Percentiles rank a stretch among this genome's conserved stretches.
Evolutionary conservation across 2,888 invertebrate genomes (phyloP).

Genomic region (Pomacea canaliculata): DNA sequence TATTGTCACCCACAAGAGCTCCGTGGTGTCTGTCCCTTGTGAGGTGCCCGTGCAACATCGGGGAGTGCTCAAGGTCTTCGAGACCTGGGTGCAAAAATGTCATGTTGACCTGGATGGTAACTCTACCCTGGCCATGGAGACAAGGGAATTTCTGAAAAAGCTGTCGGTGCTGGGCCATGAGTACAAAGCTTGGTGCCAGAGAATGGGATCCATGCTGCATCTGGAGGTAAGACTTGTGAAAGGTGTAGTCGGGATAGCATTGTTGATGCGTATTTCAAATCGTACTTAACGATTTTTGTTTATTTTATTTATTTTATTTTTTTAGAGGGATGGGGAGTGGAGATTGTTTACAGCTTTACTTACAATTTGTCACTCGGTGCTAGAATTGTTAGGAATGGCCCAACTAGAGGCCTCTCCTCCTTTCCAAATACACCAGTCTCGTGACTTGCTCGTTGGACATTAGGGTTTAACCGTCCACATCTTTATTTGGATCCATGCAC

Average conservation of each 20-base stretch:
- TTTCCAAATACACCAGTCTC: no score
- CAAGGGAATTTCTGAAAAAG: slow-evolving; percentile 73
- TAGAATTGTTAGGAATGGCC: no score
- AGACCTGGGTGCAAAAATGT: slow-evolving; percentile 65
- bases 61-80: slow-evolving; percentile 65
- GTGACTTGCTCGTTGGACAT: no score
- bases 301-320: background rate
- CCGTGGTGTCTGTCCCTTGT: slow-evolving; percentile 42
- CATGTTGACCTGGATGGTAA: slow-evolving; percentile 63
- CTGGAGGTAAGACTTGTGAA: slow-evolving; percentile 57
- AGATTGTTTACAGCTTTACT: no score
- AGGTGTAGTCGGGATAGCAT: no score
- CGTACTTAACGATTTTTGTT: background rate
- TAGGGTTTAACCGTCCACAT: no score
- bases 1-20: slow-evolving; percentile 36
- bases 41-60: slow-evolving; percentile 64
- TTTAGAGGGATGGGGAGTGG: background rate
- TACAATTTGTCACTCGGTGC: no score
- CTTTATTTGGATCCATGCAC: no score
- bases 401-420: no score
- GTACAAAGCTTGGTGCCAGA: slow-evolving; percentile 72
- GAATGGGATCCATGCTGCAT: slow-evolving; percentile 57
- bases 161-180: slow-evolving; percentile 73
- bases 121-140: slow-evolving; percentile 70
- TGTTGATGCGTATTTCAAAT: no score